Conservation (phyloP, 2,797 vertebrate species). For the Xiphorhynchus erythropygius region DNA sequence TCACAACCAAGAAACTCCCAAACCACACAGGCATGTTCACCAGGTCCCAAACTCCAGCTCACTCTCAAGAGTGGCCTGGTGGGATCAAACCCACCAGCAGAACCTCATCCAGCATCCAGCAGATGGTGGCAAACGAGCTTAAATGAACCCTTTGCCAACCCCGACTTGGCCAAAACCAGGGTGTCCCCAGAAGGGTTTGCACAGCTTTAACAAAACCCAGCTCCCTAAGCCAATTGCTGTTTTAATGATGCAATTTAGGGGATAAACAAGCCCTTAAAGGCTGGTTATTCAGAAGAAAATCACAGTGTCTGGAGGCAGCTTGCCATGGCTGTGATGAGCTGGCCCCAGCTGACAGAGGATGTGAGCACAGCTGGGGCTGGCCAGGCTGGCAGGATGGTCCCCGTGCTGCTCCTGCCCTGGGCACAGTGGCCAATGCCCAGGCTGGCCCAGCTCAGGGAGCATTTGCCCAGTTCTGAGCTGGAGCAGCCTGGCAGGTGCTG, state of each 20-base stretch:
- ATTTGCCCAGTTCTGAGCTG: not conserved
- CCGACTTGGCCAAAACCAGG: conserved; percentile 23
- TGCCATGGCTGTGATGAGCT: not conserved
- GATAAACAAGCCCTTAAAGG: conserved; percentile 49
- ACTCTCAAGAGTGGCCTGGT: fast-evolving
- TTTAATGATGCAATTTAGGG: conserved; percentile 46
- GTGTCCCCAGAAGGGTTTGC: conserved; percentile 15
- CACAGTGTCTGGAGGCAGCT: conserved; percentile 21
- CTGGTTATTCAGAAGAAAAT: conserved; percentile 29
- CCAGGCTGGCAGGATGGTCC: not conserved
- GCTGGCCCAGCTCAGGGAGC: not conserved
- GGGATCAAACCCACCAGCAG: not conserved
- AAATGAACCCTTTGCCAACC: not conserved
- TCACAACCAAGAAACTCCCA: not conserved
- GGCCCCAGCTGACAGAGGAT: not conserved
- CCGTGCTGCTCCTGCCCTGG: not conserved
- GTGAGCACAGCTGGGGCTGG: conserved; percentile 1
- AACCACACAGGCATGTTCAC: not conserved
- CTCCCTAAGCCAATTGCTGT: conserved; percentile 29
- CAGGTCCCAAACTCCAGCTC: not conserved
- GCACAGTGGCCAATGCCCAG: not conserved
- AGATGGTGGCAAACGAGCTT: not conserved
- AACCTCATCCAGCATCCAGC: not conserved
- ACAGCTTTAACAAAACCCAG: conserved; percentile 26
- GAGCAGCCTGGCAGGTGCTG: not conserved